Base-by-base conservation (phyloP, 2,888 invertebrate species). In the Brachyptera risi region DNA sequence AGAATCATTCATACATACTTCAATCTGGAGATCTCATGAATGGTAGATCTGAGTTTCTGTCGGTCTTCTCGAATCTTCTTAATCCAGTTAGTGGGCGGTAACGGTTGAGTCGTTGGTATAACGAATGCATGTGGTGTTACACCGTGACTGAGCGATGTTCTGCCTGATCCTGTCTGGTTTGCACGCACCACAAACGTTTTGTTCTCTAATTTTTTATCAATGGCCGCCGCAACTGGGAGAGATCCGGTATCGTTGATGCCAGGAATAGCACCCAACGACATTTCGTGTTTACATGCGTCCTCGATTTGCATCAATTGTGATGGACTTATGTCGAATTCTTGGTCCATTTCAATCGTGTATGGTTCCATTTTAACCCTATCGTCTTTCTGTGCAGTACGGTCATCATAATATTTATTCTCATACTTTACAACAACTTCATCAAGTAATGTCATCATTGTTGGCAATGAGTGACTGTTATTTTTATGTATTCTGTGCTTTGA, bases 311-410 rank as follows among this genome's bases (percentile, higher is more conserved):
- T 35, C 9, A 54, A n/a, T 19, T 54, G 54, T 13, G 54, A 37
- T 3, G 35, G 21, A 15, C 37, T 54, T 15, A 54, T 35, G 35
- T 54, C 54, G 17, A 54, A 54, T 19, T 54, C 54, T 35, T 54
- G 37, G 5, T 54, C 54, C 37, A 54, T 54, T 21, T 54, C 54
- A 21, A 23, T 37, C n/a, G 35, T 35, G 37, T 37, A 54, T n/a
- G 54, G 54, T 19, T 54, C n/a, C 35, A 21, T 19, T 11, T 51
- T 51, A 15, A 2, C 31, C 9, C 15, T 40, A 5, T 31, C 11
- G 31, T 31, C 31, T 11, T 31, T n/a, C n/a, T n/a, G n/a, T n/a
- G n/a, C n/a, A n/a, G n/a, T n/a, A n/a, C n/a, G n/a, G n/a, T n/a
- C n/a, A n/a, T n/a, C n/a, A n/a, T n/a, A n/a, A n/a, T n/a, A n/a